A percentile compares a stretch with the other conserved stretches of the same genome.
These are phyloP conservation scores for Thripadectes ignobilis DNA, from an alignment of 2,797 vertebrate genomes.

Conservation along the genomic window DNA sequence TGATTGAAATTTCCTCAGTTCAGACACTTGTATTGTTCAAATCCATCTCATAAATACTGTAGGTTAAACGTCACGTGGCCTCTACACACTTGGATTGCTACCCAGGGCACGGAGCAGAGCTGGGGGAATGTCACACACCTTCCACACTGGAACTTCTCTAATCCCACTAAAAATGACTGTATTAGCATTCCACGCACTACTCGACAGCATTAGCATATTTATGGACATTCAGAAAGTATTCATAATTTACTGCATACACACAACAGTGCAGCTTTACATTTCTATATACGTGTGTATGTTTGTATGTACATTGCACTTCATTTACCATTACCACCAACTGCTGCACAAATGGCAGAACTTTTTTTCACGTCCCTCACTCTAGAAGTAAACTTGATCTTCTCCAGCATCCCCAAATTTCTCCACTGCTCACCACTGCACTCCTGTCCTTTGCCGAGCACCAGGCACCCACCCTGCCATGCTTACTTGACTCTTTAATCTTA, in stretches of 20 bases:
- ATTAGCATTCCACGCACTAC: background rate
- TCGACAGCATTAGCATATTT: background rate
- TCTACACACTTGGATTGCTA: rapidly evolving
- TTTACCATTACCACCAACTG: background rate
- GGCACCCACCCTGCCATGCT: background rate
- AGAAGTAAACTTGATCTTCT: background rate
- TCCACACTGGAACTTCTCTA: background rate
- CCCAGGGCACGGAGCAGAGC: background rate
- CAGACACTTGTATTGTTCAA: background rate
- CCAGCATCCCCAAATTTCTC: background rate
- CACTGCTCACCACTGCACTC: background rate
- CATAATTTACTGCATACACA: background rate
- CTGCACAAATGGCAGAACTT: background rate
- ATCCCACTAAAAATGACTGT: background rate
- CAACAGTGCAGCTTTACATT: background rate
- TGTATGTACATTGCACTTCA: background rate
- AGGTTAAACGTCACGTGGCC: background rate
- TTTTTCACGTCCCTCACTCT: background rate
- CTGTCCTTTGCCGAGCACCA: background rate
- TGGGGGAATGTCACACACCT: rapidly evolving
- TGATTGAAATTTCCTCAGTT: background rate
- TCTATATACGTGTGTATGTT: no score
- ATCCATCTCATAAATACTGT: background rate
- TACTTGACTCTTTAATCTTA: background rate
- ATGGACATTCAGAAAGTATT: background rate